Conservation (phyloP, 2,888 invertebrate genomes). For the Drosophila kanekoi region DNA sequence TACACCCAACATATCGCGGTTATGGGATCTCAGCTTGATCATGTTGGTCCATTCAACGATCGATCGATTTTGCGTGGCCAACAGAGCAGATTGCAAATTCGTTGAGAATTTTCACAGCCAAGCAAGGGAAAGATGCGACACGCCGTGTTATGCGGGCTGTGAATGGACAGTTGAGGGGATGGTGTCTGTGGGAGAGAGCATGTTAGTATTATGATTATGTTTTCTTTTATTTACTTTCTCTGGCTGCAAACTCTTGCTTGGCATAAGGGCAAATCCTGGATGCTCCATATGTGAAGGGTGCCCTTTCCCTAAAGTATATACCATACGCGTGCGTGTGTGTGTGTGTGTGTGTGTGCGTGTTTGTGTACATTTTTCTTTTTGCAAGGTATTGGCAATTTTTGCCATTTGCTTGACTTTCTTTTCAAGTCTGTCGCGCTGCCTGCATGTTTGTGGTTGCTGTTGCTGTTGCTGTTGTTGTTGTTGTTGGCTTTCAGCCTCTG, state of each 20-base stretch:
- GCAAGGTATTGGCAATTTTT: slow-evolving; percentile 45
- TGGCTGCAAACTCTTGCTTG: background rate
- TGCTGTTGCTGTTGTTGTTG: slow-evolving; percentile 34
- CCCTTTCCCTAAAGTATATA: background rate
- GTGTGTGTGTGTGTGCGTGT: background rate
- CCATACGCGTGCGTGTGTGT: background rate
- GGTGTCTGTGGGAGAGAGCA: slow-evolving; percentile 7
- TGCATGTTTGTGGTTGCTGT: slow-evolving; percentile 49
- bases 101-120: slow-evolving; percentile 13
- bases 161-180: slow-evolving; percentile 26
- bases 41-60: slow-evolving; percentile 49
- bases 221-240: slow-evolving; percentile 7
- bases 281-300: slow-evolving; percentile 29
- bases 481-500: slow-evolving; percentile 31
- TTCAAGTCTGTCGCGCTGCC: slow-evolving; percentile 45
- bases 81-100: slow-evolving; percentile 23
- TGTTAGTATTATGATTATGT: slow-evolving; percentile 1
- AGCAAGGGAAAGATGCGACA: slow-evolving; percentile 7
- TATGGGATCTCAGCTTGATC: slow-evolving; percentile 7
- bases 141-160: slow-evolving; percentile 40
- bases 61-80: background rate
- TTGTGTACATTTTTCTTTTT: slow-evolving; percentile 1
- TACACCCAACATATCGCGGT: background rate
- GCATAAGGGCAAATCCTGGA: slow-evolving; percentile 53
- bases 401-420: slow-evolving; percentile 59